phyloP scores from a whole-genome alignment of 1,140 invertebrate genomes.

The Drosophila parvula region DNA sequence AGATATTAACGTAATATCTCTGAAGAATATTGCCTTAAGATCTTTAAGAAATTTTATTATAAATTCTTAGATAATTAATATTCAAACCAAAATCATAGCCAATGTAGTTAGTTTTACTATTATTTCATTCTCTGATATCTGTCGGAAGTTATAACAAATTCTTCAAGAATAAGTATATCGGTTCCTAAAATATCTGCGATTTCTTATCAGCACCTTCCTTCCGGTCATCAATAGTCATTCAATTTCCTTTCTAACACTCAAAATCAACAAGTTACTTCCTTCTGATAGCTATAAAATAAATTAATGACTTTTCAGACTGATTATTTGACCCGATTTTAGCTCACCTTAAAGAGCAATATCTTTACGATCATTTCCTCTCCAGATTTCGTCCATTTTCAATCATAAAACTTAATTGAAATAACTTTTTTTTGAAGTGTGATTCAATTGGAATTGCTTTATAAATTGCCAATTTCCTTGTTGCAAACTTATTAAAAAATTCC shows the following conservation, averaged over 20 bases:
- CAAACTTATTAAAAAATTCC: not conserved
- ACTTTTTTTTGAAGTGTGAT: conserved; percentile 7
- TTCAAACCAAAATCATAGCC: too few species aligned
- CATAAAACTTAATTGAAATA: not conserved
- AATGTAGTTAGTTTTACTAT: too few species aligned
- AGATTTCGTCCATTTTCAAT: not conserved
- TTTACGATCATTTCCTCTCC: conserved; percentile 9
- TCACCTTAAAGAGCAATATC: not conserved
- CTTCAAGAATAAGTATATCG: too few species aligned
- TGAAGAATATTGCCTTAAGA: too few species aligned
- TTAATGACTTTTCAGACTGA: not conserved
- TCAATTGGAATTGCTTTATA: conserved; percentile 9
- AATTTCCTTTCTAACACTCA: not conserved
- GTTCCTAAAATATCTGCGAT: not conserved
- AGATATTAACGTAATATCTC: too few species aligned
- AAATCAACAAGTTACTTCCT: conserved; percentile 5
- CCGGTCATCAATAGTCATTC: not conserved
- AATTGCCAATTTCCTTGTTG: conserved; percentile 29
- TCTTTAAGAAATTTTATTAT: too few species aligned
- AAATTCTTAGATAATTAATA: too few species aligned
- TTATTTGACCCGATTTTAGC: not conserved
- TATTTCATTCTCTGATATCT: not conserved
- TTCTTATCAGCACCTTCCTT: not conserved
- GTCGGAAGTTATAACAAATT: not conserved
- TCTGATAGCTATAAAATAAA: not conserved